Evolutionary conservation across 2,888 invertebrate species (phyloP), one percentile per base, ranked within the genome.

Genomic region (Epirrhoe alternata): DNA sequence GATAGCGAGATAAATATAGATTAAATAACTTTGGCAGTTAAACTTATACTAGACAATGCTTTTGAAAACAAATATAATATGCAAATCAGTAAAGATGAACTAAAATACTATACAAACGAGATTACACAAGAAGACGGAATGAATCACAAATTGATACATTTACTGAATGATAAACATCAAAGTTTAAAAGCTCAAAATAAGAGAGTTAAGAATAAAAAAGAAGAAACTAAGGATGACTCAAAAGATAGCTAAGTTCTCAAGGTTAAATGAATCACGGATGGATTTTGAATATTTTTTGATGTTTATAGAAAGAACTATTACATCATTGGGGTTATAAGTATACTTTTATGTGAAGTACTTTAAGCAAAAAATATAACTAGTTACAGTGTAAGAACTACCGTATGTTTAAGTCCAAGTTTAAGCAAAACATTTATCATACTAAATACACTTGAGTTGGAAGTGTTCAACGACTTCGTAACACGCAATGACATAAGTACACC

Each of bases 401-500:
- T 55, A 50, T 58, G 54, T 38, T 52, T 54, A 55, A 69, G 49
- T 59, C 16, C 59, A 71, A 69, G 68, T 71, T 65, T 63, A 61
- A 69, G 62, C 65, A 58, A 68, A 69, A 38, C 68, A 69, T 70
- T 72, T 72, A 72, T 71, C 72, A 71, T 70, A 69, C 65, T 69
- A 68, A 68, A 69, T 49, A 66, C 49, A 66, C 66, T 54, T 56
- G 62, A 63, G 58, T 54, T 62, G 58, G 61, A 61, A 56, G 64
- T 64, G 53, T 65, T 70, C 67, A 71, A 70, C 69, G 69, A 73
- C 68, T 70, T 69, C 54, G 57, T 60, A 63, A 60, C 78, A 78
- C 79, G 77, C 74, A 75, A 77, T 70, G 63, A 70, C 69, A 68
- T 67, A 70, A 72, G 67, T 74, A 70, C 71, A 73, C 70, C 75